Conservation (phyloP, 2,888 invertebrate genomes). For the Drosophila ezoana region DNA sequence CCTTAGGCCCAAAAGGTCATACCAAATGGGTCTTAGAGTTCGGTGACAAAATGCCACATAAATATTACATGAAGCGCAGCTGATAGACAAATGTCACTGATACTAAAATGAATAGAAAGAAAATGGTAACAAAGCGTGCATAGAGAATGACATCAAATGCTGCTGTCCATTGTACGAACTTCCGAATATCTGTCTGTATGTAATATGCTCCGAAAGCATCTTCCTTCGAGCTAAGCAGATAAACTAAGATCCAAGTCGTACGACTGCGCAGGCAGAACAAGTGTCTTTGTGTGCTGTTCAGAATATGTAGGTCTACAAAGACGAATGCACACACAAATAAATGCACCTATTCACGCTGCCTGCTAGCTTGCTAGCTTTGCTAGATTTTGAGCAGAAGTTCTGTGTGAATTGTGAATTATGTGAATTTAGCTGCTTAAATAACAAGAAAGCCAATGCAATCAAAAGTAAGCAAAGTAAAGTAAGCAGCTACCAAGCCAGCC, state of each 20-base stretch:
- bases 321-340: too few species aligned
- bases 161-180: conserved; percentile 49
- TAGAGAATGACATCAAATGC: conserved; percentile 32
- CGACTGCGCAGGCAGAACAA: too few species aligned
- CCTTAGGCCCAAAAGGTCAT: conserved; percentile 54
- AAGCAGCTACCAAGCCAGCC: too few species aligned
- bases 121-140: conserved; percentile 33
- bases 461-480: too few species aligned
- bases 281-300: too few species aligned
- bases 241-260: neutral
- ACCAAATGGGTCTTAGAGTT: conserved; percentile 46
- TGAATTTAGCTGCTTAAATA: too few species aligned
- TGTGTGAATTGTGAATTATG: too few species aligned
- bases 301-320: too few species aligned
- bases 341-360: too few species aligned
- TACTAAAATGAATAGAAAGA: conserved; percentile 58
- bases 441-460: too few species aligned
- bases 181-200: conserved; percentile 52
- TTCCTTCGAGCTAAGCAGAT: neutral
- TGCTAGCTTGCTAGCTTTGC: too few species aligned
- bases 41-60: conserved; percentile 75
- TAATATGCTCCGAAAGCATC: conserved; percentile 4
- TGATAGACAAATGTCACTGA: conserved; percentile 75
- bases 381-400: too few species aligned
- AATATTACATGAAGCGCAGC: conserved; percentile 64